A percentile compares a stretch with the other conserved stretches of the same genome.
phyloP scores from a whole-genome alignment of 2,113 vertebrate genomes.

The Xiphias gladius region DNA sequence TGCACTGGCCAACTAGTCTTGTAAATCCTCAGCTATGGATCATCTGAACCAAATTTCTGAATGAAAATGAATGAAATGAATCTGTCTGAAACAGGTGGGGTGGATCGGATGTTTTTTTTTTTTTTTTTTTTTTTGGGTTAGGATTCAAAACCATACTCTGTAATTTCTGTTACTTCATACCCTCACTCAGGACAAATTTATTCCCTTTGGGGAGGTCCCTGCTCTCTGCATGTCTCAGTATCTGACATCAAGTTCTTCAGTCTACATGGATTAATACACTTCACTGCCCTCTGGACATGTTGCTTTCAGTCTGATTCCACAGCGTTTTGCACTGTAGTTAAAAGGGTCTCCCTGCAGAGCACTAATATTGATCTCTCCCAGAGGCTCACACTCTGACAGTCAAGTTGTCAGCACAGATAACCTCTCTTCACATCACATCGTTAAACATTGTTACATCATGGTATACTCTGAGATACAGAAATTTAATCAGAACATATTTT shows the following conservation, averaged over 20 bases:
- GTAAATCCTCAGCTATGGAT: not conserved
- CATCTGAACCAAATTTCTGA: not conserved
- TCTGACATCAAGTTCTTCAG: slow-evolving; percentile 24
- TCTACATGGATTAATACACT: slow-evolving; percentile 12
- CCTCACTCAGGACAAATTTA: not conserved
- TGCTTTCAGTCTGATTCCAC: slow-evolving; percentile 29
- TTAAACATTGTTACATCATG: not conserved
- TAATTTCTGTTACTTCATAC: not conserved
- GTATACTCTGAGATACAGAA: not conserved
- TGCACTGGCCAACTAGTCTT: not conserved
- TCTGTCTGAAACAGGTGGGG: not conserved
- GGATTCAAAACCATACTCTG: not conserved
- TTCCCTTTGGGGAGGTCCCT: slow-evolving; percentile 5
- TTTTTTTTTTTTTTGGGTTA: not conserved
- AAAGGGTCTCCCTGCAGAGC: slow-evolving; percentile 13
- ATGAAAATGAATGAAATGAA: not conserved
- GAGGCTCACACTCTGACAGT: slow-evolving; percentile 25
- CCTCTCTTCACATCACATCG: not conserved
- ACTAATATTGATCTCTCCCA: slow-evolving; percentile 38
- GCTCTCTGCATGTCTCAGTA: slow-evolving; percentile 15
- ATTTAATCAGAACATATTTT: not conserved
- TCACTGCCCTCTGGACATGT: slow-evolving; percentile 21
- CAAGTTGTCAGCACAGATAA: slow-evolving; percentile 14
- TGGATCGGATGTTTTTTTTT: not conserved
- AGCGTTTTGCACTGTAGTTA: slow-evolving; percentile 16